Evolutionary conservation across 2,113 vertebrate genomes (phyloP).

Genomic region (Glaucidium brasilianum): DNA sequence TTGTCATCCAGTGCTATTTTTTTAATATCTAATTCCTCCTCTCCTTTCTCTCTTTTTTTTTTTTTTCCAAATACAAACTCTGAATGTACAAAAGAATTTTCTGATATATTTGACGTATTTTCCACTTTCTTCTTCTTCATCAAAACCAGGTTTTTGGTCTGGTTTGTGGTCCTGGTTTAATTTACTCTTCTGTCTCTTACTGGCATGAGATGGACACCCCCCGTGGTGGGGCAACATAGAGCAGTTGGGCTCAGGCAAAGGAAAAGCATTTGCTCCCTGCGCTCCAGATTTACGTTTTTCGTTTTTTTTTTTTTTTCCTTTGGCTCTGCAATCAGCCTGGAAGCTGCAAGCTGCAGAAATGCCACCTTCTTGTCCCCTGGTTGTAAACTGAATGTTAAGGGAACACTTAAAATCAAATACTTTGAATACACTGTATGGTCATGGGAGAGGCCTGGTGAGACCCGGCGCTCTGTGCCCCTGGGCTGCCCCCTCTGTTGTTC

Average conservation of each 20-base stretch:
- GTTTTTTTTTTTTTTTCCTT: not conserved
- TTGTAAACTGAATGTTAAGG: not conserved
- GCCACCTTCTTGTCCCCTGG: not conserved
- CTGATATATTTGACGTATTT: not conserved
- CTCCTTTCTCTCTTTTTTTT: not conserved
- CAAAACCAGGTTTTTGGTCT: fast-evolving
- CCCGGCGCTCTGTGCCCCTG: not conserved
- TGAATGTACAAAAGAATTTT: not conserved
- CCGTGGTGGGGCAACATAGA: fast-evolving
- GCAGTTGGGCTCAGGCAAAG: not conserved
- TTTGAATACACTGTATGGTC: fast-evolving
- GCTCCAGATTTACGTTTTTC: not conserved
- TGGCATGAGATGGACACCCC: not conserved
- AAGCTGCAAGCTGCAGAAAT: not conserved
- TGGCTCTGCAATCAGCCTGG: not conserved
- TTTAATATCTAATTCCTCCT: not conserved
- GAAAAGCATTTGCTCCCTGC: not conserved
- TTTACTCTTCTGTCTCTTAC: not conserved
- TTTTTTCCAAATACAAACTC: not conserved
- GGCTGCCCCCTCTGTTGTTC: not conserved
- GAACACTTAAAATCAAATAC: not conserved
- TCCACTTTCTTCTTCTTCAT: not conserved
- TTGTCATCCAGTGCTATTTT: not conserved
- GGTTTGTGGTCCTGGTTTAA: not conserved
- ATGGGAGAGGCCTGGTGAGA: fast-evolving